A percentile compares a stretch with the other conserved stretches of the same genome.
Conservation (phyloP, 2,797 vertebrate genomes). For the Helostoma temminkii region DNA sequence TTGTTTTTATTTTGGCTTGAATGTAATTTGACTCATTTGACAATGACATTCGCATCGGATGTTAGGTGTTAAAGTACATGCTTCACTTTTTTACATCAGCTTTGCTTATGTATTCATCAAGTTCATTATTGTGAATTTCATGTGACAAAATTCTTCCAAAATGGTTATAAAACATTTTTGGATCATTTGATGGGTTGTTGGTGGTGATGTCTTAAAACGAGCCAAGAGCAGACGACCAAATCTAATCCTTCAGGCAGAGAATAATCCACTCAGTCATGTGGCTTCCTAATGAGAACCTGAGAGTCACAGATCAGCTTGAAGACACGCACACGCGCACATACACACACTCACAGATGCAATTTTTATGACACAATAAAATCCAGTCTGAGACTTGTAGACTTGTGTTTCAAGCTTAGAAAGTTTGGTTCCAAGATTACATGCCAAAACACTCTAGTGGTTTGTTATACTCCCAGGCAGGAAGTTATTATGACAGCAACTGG, state of each 20-base stretch:
- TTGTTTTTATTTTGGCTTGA: constrained; percentile 22
- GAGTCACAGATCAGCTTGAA: constrained; percentile 55
- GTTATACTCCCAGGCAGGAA: no score
- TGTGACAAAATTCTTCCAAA: constrained; percentile 2
- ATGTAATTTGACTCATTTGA: constrained; percentile 4
- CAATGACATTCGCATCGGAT: not conserved
- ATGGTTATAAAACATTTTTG: not conserved
- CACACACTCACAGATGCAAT: constrained; percentile 8
- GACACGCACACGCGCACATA: constrained; percentile 26
- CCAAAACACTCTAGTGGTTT: no score
- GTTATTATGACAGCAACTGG: no score
- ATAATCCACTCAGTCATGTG: constrained; percentile 74
- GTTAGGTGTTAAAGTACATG: not conserved
- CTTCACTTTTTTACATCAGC: not conserved
- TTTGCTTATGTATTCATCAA: not conserved
- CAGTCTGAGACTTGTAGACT: no score
- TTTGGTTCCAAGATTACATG: no score
- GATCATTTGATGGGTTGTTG: constrained; percentile 19
- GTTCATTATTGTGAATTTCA: constrained; percentile 19
- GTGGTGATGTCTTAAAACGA: constrained; percentile 20
- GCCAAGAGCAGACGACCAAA: constrained; percentile 65
- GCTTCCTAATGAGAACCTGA: constrained; percentile 72
- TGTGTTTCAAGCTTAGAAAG: no score
- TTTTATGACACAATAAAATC: no score
- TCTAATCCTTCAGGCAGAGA: constrained; percentile 65